Conservation (phyloP, 2,797 vertebrate genomes). For the Erethizon dorsatum region DNA sequence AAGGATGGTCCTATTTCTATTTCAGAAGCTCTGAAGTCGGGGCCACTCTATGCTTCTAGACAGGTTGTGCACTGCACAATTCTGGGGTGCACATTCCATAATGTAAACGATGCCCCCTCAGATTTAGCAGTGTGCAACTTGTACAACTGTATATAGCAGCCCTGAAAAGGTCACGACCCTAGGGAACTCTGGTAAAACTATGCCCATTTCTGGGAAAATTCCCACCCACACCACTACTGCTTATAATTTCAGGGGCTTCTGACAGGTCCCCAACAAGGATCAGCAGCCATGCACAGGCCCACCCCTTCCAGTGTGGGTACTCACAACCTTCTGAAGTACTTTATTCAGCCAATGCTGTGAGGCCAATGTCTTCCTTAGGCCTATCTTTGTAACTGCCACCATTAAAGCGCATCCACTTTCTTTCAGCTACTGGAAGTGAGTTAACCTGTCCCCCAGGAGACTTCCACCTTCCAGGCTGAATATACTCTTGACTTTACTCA, state of each 20-base stretch:
- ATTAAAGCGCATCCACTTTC: not conserved
- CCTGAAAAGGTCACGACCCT: not conserved
- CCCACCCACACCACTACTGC: not conserved
- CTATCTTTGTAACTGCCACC: not conserved
- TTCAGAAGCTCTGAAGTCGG: not conserved
- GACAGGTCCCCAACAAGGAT: not conserved
- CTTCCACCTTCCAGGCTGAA: slow-evolving; percentile 57
- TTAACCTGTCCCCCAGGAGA: not conserved
- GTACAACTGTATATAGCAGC: not conserved
- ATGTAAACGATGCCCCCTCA: not conserved
- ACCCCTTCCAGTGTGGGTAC: not conserved
- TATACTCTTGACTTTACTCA: not conserved
- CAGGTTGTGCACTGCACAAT: not conserved
- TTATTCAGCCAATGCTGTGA: not conserved
- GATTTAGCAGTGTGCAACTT: not conserved
- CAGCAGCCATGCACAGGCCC: not conserved
- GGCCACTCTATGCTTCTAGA: rapidly evolving
- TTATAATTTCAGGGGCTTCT: not conserved
- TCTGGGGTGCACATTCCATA: not conserved
- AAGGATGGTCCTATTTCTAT: not conserved
- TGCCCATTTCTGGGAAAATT: not conserved
- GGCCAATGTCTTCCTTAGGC: not conserved
- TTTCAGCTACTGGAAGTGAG: not conserved
- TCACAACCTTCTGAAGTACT: not conserved
- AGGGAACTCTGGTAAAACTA: not conserved